Percentiles rank a stretch among this genome's conserved stretches.
These are phyloP conservation scores for Rhadinocentrus ornatus DNA, from an alignment of 2,797 vertebrate species.

Conservation along the genomic window DNA sequence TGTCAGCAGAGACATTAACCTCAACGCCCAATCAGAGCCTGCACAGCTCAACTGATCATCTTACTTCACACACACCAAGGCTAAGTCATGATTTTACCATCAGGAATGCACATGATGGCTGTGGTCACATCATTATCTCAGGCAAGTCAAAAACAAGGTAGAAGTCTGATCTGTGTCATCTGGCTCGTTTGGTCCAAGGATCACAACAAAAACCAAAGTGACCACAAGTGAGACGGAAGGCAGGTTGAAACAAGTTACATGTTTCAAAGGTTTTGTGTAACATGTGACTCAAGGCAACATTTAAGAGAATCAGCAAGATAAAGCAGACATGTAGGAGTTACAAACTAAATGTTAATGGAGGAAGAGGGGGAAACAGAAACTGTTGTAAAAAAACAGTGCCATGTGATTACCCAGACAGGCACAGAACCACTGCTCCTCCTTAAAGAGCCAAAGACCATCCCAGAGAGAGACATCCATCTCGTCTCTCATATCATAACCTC, in stretches of 20 bases:
- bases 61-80: slow-evolving; percentile 1
- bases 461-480: slow-evolving; percentile 29
- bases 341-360: neutral
- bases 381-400: neutral
- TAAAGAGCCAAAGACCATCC: slow-evolving; percentile 33
- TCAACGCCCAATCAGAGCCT: slow-evolving; percentile 24
- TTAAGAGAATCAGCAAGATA: neutral
- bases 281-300: neutral
- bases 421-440: slow-evolving; percentile 10
- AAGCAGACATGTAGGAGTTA: neutral
- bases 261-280: neutral
- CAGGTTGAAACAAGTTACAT: slow-evolving; percentile 41
- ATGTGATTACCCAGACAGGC: slow-evolving; percentile 34
- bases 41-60: neutral
- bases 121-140: neutral
- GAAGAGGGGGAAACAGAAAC: slow-evolving; percentile 6
- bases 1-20: slow-evolving; percentile 18
- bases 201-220: slow-evolving; percentile 24
- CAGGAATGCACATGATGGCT: neutral
- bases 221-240: slow-evolving; percentile 15
- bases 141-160: neutral
- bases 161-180: slow-evolving; percentile 25
- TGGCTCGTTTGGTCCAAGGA: slow-evolving; percentile 36
- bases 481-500: slow-evolving; percentile 10
- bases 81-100: neutral